A percentile compares a stretch with the other conserved stretches of the same genome.
Evolutionary conservation across 2,888 invertebrate species (phyloP).

Genomic region (Aleiodes leptofemur): DNA sequence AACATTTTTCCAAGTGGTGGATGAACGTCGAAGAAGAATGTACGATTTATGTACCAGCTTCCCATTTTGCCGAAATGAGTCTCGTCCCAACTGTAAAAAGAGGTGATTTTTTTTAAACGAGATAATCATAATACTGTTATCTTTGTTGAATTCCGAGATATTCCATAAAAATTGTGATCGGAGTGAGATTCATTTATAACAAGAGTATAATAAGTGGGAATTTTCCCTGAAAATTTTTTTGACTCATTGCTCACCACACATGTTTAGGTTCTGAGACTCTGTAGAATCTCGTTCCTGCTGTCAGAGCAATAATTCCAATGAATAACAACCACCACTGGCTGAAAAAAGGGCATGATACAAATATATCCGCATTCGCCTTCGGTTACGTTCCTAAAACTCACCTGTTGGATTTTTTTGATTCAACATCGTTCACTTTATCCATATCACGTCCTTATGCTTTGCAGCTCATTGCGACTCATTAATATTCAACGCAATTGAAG

Average conservation of each 20-base stretch:
- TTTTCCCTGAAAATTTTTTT: conserved; percentile 10
- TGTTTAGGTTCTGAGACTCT: conserved; percentile 94
- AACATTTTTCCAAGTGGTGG: conserved; percentile 99
- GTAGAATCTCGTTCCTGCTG: conserved; percentile 88
- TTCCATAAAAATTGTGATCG: background rate
- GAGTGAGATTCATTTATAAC: background rate
- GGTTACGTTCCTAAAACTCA: too few species aligned
- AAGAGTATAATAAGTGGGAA: conserved; percentile 1
- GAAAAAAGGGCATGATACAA: conserved; percentile 53
- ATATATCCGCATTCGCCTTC: too few species aligned
- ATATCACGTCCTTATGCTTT: too few species aligned
- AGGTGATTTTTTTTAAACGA: too few species aligned
- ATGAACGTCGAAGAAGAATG: conserved; percentile 99
- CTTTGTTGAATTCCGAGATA: too few species aligned
- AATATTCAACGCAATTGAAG: too few species aligned
- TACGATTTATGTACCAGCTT: conserved; percentile 97
- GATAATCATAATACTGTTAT: too few species aligned
- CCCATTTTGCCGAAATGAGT: conserved; percentile 99
- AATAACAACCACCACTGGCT: conserved; percentile 83
- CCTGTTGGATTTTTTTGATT: too few species aligned
- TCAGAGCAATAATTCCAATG: conserved; percentile 80
- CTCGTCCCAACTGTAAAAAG: conserved; percentile 91
- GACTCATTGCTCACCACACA: conserved; percentile 87
- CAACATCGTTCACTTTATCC: too few species aligned
- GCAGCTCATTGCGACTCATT: too few species aligned